These are phyloP conservation scores for Molossus alvarezi DNA, from an alignment of 2,797 vertebrate genomes.

Conservation along the genomic window DNA sequence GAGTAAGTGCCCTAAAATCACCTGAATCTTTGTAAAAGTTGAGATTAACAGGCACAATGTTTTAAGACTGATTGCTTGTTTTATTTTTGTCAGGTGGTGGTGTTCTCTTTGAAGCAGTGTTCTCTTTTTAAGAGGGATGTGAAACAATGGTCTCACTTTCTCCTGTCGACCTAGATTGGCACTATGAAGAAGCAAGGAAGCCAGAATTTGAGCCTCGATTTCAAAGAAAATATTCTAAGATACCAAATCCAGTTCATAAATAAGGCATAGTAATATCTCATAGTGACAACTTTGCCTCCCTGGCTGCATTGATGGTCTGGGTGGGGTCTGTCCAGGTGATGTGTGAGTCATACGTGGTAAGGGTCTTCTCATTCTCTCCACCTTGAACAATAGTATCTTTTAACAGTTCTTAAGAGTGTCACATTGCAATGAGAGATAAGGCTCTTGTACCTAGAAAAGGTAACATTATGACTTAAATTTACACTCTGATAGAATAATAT, in stretches of 20 bases:
- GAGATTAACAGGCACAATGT: conserved; percentile 23
- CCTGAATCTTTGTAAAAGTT: conserved; percentile 36
- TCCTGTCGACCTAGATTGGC: conserved; percentile 51
- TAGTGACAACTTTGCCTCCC: background rate
- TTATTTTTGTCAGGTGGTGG: conserved; percentile 67
- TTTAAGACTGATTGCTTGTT: conserved; percentile 64
- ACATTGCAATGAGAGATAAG: conserved; percentile 64
- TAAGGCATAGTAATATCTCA: background rate
- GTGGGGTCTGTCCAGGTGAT: background rate
- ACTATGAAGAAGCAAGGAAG: conserved; percentile 56
- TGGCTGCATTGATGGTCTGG: background rate
- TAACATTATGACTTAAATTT: conserved; percentile 66
- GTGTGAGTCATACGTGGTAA: background rate
- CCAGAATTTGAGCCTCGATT: conserved; percentile 54
- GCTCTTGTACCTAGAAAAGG: conserved; percentile 58
- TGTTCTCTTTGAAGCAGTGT: conserved; percentile 65
- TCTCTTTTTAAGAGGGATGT: conserved; percentile 64
- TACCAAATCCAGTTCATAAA: conserved; percentile 30
- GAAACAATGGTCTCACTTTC: conserved; percentile 62
- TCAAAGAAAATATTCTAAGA: conserved; percentile 61
- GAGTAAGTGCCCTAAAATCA: conserved; percentile 25
- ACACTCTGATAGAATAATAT: conserved; percentile 45
- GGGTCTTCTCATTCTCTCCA: conserved; percentile 48
- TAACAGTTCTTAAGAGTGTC: conserved; percentile 54
- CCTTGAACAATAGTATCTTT: conserved; percentile 60